Base-by-base conservation (phyloP, 92 coral and sea anemone genomes). In the Porites divaricata region DNA sequence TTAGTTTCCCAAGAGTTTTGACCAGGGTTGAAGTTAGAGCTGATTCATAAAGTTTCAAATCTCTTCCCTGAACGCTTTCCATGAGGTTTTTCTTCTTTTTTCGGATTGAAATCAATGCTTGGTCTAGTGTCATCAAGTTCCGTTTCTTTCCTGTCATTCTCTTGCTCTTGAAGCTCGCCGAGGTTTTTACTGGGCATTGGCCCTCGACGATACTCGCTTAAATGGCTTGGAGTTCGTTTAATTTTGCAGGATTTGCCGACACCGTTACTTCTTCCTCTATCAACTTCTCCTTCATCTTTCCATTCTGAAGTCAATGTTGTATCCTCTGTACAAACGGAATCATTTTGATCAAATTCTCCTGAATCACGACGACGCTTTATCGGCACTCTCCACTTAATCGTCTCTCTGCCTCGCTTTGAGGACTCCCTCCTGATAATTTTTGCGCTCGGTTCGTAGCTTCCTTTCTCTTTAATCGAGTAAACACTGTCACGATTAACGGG, bases 361-460 rank as follows among this genome's bases (percentile, higher is more conserved):
- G 85, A 83, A 12, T 89, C 76, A 4, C 88, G 77, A 52, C 84
- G 81, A 49, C 58, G 86, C 1, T 70, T 78, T 48, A 81, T 63
- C 1, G 86, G 86, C 4, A 81, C 52, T 45, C 59, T 73, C 83
- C 72, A 76, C 7, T 74, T 89, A 8, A 85, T 87, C 2, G 23
- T 35, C 66, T 79, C 83, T 26, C 92, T 58, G 1, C 83, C 86
- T 25, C 85, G 72, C 24, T 89, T 88, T 9, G 92, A 88, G 10
- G 95, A 86, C 45, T 89, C 93, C 13, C 93, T 88, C 14, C 86
- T 72, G 12, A 88, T 69, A 6, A 87, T 74, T 75, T 94, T 94
- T 66, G 88, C 98, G 50, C 93, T 88, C 1, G 88, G 83, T 24
- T 94, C 93, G 25, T 61, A 89, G 77, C 81, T 93, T 50, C 90